These are phyloP conservation scores for Ctena decussata DNA, from an alignment of 2,888 invertebrate genomes.

Conservation along the genomic window DNA sequence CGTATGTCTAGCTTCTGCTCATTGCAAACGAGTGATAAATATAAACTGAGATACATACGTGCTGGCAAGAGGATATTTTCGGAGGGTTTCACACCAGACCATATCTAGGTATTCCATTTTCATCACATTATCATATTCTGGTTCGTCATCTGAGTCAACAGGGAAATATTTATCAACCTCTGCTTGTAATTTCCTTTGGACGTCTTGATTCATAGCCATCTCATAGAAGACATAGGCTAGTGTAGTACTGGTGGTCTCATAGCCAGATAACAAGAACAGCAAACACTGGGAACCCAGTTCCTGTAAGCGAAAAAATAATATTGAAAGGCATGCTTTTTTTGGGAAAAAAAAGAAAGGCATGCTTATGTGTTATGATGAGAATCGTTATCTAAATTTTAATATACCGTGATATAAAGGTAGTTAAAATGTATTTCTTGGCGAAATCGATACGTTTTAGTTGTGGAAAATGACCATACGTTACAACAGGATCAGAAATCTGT, in stretches of 20 bases:
- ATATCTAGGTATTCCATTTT: constrained; percentile 87
- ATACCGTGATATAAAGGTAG: too few relatives aligned
- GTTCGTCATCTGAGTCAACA: constrained; percentile 68
- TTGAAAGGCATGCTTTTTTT: too few relatives aligned
- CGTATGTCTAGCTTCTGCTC: too few relatives aligned
- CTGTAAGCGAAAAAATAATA: constrained; percentile 65
- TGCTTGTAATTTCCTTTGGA: constrained; percentile 86
- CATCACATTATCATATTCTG: constrained; percentile 83
- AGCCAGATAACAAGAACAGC: constrained; percentile 88
- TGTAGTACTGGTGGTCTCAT: constrained; percentile 88
- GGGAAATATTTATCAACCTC: constrained; percentile 86
- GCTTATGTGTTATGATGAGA: too few relatives aligned
- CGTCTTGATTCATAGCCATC: constrained; percentile 87
- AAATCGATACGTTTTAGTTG: too few relatives aligned
- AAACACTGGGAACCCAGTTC: constrained; percentile 84
- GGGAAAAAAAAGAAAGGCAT: too few relatives aligned
- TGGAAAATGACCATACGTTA: too few relatives aligned
- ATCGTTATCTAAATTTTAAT: too few relatives aligned
- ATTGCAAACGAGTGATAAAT: too few relatives aligned
- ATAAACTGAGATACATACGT: constrained; percentile 76
- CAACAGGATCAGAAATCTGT: too few relatives aligned
- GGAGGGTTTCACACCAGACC: constrained; percentile 87
- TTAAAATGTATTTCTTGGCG: too few relatives aligned
- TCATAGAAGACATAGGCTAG: constrained; percentile 87
- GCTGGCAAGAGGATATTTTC: constrained; percentile 86